These are phyloP conservation scores for Poecilia picta DNA, from an alignment of 2,797 vertebrate genomes.

Conservation along the genomic window DNA sequence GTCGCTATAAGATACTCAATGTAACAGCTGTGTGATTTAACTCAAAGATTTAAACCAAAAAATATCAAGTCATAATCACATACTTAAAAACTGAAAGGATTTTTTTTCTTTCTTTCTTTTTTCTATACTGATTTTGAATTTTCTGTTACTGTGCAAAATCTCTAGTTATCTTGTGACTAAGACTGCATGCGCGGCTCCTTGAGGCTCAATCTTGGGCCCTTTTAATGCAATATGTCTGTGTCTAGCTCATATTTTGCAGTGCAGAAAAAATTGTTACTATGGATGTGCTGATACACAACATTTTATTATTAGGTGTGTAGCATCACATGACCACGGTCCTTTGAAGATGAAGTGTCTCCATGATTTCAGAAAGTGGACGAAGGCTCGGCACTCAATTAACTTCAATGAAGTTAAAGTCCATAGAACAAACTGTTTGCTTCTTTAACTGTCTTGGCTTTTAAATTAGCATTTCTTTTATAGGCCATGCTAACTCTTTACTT, in stretches of 20 bases:
- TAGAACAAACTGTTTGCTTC: not conserved
- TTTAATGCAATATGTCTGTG: not conserved
- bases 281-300: not conserved
- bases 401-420: not conserved
- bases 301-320: not conserved
- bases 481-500: not conserved
- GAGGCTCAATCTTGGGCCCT: not conserved
- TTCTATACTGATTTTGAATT: not conserved
- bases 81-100: not conserved
- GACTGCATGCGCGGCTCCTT: not conserved
- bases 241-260: not conserved
- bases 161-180: no score
- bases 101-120: not conserved
- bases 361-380: not conserved
- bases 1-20: not conserved
- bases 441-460: not conserved
- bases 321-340: not conserved
- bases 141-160: not conserved
- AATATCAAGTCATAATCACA: not conserved
- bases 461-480: not conserved
- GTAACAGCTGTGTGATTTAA: not conserved
- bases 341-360: not conserved
- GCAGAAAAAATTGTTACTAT: not conserved
- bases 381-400: not conserved
- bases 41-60: not conserved